These are phyloP conservation scores for Amniataba percoides DNA, from an alignment of 2,797 vertebrate genomes.

Conservation along the genomic window DNA sequence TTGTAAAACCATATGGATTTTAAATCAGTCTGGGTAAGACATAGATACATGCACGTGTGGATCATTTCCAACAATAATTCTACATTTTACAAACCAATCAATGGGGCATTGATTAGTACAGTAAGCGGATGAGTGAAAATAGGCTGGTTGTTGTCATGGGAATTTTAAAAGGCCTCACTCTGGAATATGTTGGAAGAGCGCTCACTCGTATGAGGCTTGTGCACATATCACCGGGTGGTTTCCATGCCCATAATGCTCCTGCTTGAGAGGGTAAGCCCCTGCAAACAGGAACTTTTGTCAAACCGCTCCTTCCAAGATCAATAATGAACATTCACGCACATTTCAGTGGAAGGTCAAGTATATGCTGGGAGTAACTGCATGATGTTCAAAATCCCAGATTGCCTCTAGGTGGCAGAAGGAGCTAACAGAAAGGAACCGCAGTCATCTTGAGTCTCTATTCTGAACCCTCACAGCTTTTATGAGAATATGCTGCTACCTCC, in stretches of 20 bases:
- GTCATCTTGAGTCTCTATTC: background rate
- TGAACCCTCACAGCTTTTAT: background rate
- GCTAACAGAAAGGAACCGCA: conserved; percentile 21
- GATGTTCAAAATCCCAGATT: conserved; percentile 2
- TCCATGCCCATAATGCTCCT: background rate
- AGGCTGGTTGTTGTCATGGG: background rate
- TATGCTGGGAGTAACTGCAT: background rate
- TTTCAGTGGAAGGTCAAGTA: background rate
- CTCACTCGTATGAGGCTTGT: background rate
- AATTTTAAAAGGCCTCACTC: background rate
- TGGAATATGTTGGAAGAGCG: background rate
- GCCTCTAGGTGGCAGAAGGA: conserved; percentile 72
- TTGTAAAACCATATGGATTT: background rate
- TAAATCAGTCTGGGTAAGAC: background rate
- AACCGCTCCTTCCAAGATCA: background rate
- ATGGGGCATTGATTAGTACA: background rate
- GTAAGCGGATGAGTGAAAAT: background rate
- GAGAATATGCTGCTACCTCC: background rate
- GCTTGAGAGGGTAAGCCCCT: background rate
- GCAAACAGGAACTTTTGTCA: background rate
- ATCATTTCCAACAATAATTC: too few relatives aligned
- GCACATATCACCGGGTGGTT: background rate
- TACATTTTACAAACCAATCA: background rate
- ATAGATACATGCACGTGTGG: background rate
- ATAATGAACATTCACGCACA: background rate